phyloP scores from a whole-genome alignment of 2,113 vertebrate genomes.

The Piaya cayana region DNA sequence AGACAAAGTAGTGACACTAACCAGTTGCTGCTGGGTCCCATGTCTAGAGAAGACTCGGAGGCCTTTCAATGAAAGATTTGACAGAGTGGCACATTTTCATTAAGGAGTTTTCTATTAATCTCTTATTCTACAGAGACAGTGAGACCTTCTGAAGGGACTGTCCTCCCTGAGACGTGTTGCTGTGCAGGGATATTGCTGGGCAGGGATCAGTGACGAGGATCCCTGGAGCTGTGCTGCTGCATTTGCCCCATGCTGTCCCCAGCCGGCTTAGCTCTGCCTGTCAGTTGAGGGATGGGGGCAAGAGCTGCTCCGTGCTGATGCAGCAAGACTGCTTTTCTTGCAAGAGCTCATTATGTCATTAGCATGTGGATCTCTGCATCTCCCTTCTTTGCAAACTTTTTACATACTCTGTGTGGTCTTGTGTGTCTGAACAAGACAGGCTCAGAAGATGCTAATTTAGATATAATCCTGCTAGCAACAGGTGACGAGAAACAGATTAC shows the following conservation, averaged over 20 bases:
- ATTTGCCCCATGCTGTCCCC: background rate
- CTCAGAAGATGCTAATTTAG: background rate
- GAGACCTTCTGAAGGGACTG: background rate
- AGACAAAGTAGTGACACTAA: background rate
- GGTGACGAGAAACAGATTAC: background rate
- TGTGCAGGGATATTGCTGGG: accelerated
- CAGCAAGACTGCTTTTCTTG: background rate
- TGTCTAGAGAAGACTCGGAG: background rate
- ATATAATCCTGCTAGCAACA: background rate
- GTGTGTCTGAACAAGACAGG: background rate
- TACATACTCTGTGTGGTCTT: background rate
- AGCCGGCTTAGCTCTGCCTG: background rate
- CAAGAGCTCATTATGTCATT: background rate
- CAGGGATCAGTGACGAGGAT: background rate
- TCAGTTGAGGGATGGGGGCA: background rate
- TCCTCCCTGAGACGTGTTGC: background rate
- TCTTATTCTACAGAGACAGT: background rate
- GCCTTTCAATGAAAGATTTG: background rate
- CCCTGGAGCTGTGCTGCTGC: background rate
- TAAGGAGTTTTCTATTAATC: background rate
- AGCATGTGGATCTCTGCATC: background rate
- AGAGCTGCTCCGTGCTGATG: background rate
- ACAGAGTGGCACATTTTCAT: background rate
- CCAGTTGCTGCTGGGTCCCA: background rate
- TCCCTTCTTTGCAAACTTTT: background rate